A percentile compares a stretch with the other conserved stretches of the same genome.
phyloP scores from a whole-genome alignment of 2,797 vertebrate genomes.

The Dicrostonyx torquatus region DNA sequence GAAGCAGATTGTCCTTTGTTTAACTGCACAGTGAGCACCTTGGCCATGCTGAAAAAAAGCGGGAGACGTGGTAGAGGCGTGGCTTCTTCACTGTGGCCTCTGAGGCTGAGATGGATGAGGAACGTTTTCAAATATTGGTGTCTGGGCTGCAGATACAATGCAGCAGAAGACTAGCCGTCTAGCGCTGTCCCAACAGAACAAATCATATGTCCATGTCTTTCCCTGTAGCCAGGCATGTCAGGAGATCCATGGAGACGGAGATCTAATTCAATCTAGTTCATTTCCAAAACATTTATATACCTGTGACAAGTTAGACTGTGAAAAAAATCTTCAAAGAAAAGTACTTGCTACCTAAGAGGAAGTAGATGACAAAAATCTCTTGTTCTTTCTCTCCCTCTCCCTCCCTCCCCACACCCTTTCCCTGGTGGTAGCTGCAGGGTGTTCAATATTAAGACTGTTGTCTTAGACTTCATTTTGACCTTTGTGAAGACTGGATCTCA shows the following conservation, averaged over 20 bases:
- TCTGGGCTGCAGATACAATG: background rate
- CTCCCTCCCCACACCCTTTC: too few species aligned
- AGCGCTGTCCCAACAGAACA: background rate
- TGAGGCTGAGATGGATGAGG: background rate
- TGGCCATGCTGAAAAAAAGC: slow-evolving; percentile 12
- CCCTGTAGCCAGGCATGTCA: background rate
- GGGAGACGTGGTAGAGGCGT: background rate
- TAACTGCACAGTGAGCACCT: background rate
- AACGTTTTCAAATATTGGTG: background rate
- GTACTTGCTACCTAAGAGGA: background rate
- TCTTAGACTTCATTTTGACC: background rate
- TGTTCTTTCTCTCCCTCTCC: background rate
- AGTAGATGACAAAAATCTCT: background rate
- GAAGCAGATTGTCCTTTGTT: background rate
- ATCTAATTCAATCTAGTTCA: background rate
- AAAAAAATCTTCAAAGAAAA: background rate
- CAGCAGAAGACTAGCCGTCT: too few species aligned
- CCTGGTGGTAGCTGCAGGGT: background rate
- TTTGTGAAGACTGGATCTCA: background rate
- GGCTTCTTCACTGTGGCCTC: background rate
- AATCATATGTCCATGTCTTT: background rate
- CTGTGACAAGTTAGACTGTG: background rate
- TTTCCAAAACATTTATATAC: background rate
- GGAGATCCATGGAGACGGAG: background rate
- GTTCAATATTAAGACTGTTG: background rate